These are phyloP conservation scores for Andricus curvator DNA, from an alignment of 2,888 invertebrate genomes.

Conservation along the genomic window DNA sequence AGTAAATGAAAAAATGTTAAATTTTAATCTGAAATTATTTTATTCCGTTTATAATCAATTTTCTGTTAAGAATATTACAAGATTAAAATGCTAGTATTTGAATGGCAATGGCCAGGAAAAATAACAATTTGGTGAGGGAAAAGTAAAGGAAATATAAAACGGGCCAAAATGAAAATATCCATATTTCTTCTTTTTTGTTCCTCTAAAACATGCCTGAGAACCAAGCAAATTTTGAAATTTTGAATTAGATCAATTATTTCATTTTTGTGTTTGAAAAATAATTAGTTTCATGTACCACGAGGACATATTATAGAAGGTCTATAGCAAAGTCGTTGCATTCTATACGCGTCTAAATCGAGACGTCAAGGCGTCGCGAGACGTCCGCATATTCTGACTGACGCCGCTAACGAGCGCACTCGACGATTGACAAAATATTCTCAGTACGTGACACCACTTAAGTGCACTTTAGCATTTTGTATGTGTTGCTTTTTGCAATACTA, in stretches of 20 bases:
- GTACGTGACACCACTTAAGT: constrained; percentile 20
- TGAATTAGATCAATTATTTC: background rate
- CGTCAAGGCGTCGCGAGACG: constrained; percentile 62
- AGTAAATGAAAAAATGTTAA: too few relatives aligned
- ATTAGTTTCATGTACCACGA: background rate
- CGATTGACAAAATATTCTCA: constrained; percentile 75
- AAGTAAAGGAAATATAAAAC: too few relatives aligned
- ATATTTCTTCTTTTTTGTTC: too few relatives aligned
- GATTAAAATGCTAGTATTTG: too few relatives aligned
- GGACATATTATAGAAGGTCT: background rate
- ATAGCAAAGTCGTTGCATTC: constrained; percentile 16
- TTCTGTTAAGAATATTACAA: too few relatives aligned
- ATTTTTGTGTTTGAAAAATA: background rate
- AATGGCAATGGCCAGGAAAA: too few relatives aligned
- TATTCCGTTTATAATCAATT: too few relatives aligned
- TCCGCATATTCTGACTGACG: constrained; percentile 64
- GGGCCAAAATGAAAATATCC: too few relatives aligned
- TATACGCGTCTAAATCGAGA: constrained; percentile 57
- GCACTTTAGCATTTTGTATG: constrained; percentile 13
- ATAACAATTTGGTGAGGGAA: too few relatives aligned
- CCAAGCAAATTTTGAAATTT: background rate
- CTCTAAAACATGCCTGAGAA: too few relatives aligned
- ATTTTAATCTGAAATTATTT: too few relatives aligned
- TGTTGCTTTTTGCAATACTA: background rate
- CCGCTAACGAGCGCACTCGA: constrained; percentile 73